Evolutionary conservation across 2,113 vertebrate species (phyloP), one percentile per base, ranked within the genome.

Genomic region (Speoplatyrhinus poulsoni): DNA sequence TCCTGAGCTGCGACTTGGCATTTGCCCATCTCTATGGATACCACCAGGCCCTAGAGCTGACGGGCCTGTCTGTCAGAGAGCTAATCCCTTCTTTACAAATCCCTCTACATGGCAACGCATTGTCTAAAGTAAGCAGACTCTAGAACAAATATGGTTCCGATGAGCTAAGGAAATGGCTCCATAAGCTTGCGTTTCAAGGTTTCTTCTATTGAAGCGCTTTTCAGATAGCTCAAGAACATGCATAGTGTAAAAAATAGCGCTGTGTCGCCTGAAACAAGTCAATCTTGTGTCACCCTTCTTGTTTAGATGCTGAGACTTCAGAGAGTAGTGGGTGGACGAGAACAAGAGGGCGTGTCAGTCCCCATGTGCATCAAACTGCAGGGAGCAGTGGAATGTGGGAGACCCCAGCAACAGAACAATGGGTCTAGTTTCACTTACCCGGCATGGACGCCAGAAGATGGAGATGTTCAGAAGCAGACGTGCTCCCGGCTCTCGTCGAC

Each of bases 11-110:
- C 72, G 95, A 98, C 68, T 70, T 81, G 12, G 85, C 90, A 17
- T 98, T 97, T 82, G 94, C 96, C 9, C 90, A 93, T 75, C 93
- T 99, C 60, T 92, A 94, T 75, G 96, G 95, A 65, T 97, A 94
- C 68, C 57, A 84, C 15, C 73, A 89, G 5, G 3, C 79, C 0
- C 92, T 93, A 52, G 94, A 94, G n/a, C 69, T 96, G 81, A 82
- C 89, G 9, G 95, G 96, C 33, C 69, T 91, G 33, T 80, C 60
- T 16, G 70, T 98, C 73, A 90, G 89, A 60, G 89, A 95, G 60
- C 79, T 97, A 67, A 94, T 98, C 85, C 95, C 95, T 36, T 94
- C 94, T 1, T 74, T 98, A 74, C 93, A 93, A 79, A 93, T 97
- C 59, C 96, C 95, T 1, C 67, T 88, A 19, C 83, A 89, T 47